phyloP scores from a whole-genome alignment of 2,113 vertebrate species.

The Silurus meridionalis region DNA sequence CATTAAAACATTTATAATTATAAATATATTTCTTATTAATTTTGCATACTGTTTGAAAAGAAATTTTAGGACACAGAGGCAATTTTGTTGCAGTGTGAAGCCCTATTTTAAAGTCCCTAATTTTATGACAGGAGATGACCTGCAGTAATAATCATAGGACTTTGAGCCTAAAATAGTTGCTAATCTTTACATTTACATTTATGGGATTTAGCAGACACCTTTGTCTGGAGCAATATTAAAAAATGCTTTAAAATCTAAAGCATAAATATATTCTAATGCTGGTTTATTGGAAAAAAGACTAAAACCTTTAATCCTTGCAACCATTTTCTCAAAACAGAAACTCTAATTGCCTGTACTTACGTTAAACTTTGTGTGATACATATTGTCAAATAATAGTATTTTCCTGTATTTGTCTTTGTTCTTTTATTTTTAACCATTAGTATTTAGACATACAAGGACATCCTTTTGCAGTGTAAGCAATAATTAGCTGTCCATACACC shows the following conservation, averaged over 20 bases:
- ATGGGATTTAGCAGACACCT: no score
- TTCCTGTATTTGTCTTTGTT: neutral
- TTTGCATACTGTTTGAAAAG: neutral
- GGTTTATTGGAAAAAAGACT: no score
- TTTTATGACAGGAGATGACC: neutral
- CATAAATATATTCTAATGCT: no score
- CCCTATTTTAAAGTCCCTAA: neutral
- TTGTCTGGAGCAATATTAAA: no score
- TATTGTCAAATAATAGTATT: neutral
- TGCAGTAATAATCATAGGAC: neutral
- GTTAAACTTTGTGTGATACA: neutral
- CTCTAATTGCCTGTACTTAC: neutral
- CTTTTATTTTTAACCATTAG: neutral
- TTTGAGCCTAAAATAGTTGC: neutral
- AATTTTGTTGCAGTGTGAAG: neutral
- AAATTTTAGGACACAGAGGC: neutral
- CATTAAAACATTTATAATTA: neutral
- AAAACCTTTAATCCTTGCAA: no score
- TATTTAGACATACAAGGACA: neutral
- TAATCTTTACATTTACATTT: no score
- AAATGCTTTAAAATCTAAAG: no score
- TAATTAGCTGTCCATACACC: neutral
- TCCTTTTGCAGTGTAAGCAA: neutral
- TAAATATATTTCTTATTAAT: neutral
- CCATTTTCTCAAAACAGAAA: neutral